Percentiles rank a stretch among this genome's conserved stretches.
phyloP scores from a whole-genome alignment of 2,888 invertebrate species.

The Plemyria rubiginata region DNA sequence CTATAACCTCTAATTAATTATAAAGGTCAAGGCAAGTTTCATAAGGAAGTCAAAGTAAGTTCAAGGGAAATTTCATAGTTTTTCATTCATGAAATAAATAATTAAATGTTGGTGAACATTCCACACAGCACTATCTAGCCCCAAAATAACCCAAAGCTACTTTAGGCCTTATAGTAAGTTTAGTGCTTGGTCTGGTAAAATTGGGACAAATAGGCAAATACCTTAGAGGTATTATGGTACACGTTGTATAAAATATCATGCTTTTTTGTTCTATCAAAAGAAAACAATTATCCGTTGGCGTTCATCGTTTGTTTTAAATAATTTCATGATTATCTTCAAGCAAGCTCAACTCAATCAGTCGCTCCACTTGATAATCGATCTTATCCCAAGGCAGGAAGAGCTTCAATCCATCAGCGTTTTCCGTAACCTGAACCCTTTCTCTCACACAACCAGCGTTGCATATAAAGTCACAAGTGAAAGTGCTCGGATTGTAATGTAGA shows the following conservation, averaged over 20 bases:
- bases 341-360: slow-evolving; percentile 5
- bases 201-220: too few relatives aligned
- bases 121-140: too few relatives aligned
- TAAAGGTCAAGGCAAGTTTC: too few relatives aligned
- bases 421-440: slow-evolving; percentile 47
- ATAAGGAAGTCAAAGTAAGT: too few relatives aligned
- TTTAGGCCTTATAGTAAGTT: too few relatives aligned
- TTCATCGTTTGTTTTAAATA: neutral
- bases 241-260: slow-evolving; percentile 1
- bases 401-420: slow-evolving; percentile 52
- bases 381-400: slow-evolving; percentile 63
- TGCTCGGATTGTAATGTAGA: slow-evolving; percentile 64
- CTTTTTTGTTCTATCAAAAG: neutral
- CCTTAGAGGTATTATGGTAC: too few relatives aligned
- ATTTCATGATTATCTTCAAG: slow-evolving; percentile 4
- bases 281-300: neutral
- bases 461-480: slow-evolving; percentile 66
- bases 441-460: slow-evolving; percentile 63
- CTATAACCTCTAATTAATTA: too few relatives aligned
- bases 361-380: slow-evolving; percentile 40
- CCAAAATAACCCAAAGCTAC: too few relatives aligned
- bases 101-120: too few relatives aligned
- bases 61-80: too few relatives aligned
- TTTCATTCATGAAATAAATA: too few relatives aligned
- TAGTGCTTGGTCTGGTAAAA: too few relatives aligned